Percentiles rank a stretch among this genome's conserved stretches.
phyloP scores from a whole-genome alignment of 1,140 invertebrate species.

The Saccostrea echinata region DNA sequence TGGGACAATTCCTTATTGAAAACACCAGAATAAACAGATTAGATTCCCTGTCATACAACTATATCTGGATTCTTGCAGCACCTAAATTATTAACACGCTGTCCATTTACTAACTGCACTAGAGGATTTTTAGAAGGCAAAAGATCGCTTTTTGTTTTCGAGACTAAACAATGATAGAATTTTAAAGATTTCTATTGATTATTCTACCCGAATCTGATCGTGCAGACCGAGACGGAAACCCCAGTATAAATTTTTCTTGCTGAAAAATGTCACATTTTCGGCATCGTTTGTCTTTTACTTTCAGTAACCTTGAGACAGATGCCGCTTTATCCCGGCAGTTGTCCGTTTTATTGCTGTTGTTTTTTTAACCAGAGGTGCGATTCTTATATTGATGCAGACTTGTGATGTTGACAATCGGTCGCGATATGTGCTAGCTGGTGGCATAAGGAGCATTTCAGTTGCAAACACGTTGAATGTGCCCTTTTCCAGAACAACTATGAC shows the following conservation, averaged over 20 bases:
- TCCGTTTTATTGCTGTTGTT: not conserved
- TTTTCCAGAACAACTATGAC: slow-evolving; percentile 34
- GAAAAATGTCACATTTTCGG: not conserved
- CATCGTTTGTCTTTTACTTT: not conserved
- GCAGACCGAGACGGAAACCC: slow-evolving; percentile 1
- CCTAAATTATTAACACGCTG: slow-evolving; percentile 39
- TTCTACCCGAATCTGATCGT: slow-evolving; percentile 38
- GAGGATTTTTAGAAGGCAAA: slow-evolving; percentile 2
- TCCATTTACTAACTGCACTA: slow-evolving; percentile 26
- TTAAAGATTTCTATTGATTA: slow-evolving; percentile 10
- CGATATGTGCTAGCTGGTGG: slow-evolving; percentile 37
- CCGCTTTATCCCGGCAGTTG: slow-evolving; percentile 24
- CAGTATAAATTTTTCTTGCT: slow-evolving; percentile 1
- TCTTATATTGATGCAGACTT: not conserved
- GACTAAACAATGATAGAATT: slow-evolving; percentile 15
- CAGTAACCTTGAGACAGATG: not conserved
- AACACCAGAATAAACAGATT: slow-evolving; percentile 28
- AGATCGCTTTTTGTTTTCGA: not conserved
- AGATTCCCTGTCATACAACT: not conserved
- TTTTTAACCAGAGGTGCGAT: not conserved
- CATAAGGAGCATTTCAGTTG: slow-evolving; percentile 49
- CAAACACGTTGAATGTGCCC: slow-evolving; percentile 28
- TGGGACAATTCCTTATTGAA: slow-evolving; percentile 42
- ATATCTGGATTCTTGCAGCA: slow-evolving; percentile 20
- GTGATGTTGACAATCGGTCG: not conserved